Percentiles rank a stretch among this genome's conserved stretches.
phyloP scores from a whole-genome alignment of 2,888 invertebrate genomes.

The Pasiphila rectangulata region DNA sequence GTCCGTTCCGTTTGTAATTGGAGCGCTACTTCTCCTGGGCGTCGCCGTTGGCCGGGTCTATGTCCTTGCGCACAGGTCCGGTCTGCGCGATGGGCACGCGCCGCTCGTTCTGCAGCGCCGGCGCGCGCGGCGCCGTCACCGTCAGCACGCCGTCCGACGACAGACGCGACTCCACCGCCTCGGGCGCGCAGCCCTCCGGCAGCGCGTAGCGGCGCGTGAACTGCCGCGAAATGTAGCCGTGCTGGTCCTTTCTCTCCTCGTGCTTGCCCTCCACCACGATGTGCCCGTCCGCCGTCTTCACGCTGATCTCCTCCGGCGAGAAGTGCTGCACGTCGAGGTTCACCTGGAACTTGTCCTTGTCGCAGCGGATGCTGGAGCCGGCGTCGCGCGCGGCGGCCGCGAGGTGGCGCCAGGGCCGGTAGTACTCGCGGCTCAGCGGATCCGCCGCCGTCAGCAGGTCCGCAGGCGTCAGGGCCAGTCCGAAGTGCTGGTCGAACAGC shows the following conservation, averaged over 20 bases:
- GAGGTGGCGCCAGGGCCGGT: slow-evolving; percentile 69
- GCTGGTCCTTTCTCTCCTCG: slow-evolving; percentile 87
- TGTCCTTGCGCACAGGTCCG: slow-evolving; percentile 80
- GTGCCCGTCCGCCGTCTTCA: slow-evolving; percentile 86
- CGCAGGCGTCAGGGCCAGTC: slow-evolving; percentile 71
- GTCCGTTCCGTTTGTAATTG: no score
- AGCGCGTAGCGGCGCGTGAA: slow-evolving; percentile 88
- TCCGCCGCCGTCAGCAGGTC: slow-evolving; percentile 57
- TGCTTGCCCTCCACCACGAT: slow-evolving; percentile 89
- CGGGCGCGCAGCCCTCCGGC: slow-evolving; percentile 86
- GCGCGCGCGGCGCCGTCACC: slow-evolving; percentile 82
- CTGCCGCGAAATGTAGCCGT: slow-evolving; percentile 87
- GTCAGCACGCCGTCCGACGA: slow-evolving; percentile 89
- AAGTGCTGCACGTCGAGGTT: slow-evolving; percentile 89
- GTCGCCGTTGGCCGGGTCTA: slow-evolving; percentile 72
- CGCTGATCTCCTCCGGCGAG: slow-evolving; percentile 86
- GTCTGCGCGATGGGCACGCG: slow-evolving; percentile 82
- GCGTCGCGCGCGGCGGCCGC: slow-evolving; percentile 73
- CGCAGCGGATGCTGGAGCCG: slow-evolving; percentile 76
- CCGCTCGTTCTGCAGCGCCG: slow-evolving; percentile 68
- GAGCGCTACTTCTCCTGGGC: no score
- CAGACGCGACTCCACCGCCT: slow-evolving; percentile 84
- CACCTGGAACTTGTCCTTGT: slow-evolving; percentile 76
- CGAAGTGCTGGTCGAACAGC: slow-evolving; percentile 78
- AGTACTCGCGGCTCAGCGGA: slow-evolving; percentile 56